phyloP scores from a whole-genome alignment of 2,797 vertebrate genomes.

The Amblyopsis hoosieri region DNA sequence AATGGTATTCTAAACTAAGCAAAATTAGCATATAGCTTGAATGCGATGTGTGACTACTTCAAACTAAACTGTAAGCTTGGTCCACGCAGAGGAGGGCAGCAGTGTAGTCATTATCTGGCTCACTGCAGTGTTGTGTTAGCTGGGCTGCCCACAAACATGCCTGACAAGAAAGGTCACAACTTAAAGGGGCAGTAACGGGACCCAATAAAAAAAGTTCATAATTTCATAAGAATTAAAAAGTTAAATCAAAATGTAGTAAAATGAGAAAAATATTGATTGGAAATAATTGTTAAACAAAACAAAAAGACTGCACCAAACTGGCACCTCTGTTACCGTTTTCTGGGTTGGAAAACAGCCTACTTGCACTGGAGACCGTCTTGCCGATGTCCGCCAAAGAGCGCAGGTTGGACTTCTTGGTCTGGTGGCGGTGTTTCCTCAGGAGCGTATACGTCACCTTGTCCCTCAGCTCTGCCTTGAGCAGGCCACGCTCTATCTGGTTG shows the following conservation, averaged over 20 bases:
- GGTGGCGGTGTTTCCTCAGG: slow-evolving; percentile 94
- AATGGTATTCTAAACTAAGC: background rate
- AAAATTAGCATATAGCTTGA: too few relatives aligned
- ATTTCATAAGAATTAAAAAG: background rate
- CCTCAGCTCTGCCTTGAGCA: slow-evolving; percentile 89
- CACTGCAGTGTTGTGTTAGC: too few relatives aligned
- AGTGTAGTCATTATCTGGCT: slow-evolving; percentile 8
- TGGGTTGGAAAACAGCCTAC: slow-evolving; percentile 97
- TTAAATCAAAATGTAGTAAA: background rate
- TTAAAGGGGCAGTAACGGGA: too few relatives aligned
- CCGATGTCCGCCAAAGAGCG: slow-evolving; percentile 96
- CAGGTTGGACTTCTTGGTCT: slow-evolving; percentile 98
- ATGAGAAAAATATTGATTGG: background rate
- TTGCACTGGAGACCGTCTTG: slow-evolving; percentile 98
- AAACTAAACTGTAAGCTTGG: background rate
- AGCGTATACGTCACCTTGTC: slow-evolving; percentile 96
- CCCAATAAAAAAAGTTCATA: too few relatives aligned
- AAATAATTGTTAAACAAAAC: background rate
- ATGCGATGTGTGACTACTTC: background rate
- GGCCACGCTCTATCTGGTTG: slow-evolving; percentile 92
- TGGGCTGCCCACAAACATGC: too few relatives aligned
- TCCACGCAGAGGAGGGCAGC: slow-evolving; percentile 42
- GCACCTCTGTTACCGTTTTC: slow-evolving; percentile 94
- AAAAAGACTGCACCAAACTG: slow-evolving; percentile 78
- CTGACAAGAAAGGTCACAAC: too few relatives aligned